Percentiles rank a stretch among this genome's conserved stretches.
phyloP scores from a whole-genome alignment of 2,888 invertebrate genomes.

The Perizoma flavofasciatum region DNA sequence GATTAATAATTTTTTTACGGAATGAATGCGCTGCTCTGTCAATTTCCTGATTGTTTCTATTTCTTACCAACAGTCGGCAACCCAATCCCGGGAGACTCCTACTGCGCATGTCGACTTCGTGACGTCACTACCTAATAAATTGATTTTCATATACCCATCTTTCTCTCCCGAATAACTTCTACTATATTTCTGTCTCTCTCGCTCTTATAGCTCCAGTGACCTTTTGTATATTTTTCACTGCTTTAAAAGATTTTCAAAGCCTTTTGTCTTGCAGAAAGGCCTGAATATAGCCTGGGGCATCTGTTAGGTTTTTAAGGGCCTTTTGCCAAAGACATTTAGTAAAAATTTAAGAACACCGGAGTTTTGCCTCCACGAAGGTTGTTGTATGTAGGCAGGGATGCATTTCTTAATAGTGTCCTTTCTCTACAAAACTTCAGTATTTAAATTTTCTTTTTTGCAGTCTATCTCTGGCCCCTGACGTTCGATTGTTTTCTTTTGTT shows the following conservation, averaged over 20 bases:
- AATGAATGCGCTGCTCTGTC: too few species aligned
- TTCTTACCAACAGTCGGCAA: constrained; percentile 55
- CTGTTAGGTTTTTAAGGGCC: constrained; percentile 54
- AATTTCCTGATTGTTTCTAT: constrained; percentile 29
- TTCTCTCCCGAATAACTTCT: constrained; percentile 42
- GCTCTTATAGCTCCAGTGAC: constrained; percentile 72
- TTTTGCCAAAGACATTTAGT: constrained; percentile 36
- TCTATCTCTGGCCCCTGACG: background rate
- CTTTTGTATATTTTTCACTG: constrained; percentile 78
- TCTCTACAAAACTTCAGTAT: constrained; percentile 12
- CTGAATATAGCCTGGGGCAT: constrained; percentile 60
- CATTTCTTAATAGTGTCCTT: constrained; percentile 35
- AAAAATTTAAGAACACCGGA: constrained; percentile 25
- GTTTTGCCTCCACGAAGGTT: constrained; percentile 28
- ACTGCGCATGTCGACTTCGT: constrained; percentile 74
- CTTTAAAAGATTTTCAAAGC: constrained; percentile 69
- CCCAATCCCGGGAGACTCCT: constrained; percentile 66
- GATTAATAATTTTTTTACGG: too few species aligned
- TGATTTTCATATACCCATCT: constrained; percentile 78
- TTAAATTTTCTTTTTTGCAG: background rate
- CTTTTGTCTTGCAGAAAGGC: constrained; percentile 73
- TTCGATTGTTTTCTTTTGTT: background rate
- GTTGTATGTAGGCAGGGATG: constrained; percentile 23
- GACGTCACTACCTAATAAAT: constrained; percentile 84
- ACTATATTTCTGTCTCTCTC: constrained; percentile 56